Conservation (phyloP, 2,888 invertebrate genomes). For the Diachrysia chrysitis region DNA sequence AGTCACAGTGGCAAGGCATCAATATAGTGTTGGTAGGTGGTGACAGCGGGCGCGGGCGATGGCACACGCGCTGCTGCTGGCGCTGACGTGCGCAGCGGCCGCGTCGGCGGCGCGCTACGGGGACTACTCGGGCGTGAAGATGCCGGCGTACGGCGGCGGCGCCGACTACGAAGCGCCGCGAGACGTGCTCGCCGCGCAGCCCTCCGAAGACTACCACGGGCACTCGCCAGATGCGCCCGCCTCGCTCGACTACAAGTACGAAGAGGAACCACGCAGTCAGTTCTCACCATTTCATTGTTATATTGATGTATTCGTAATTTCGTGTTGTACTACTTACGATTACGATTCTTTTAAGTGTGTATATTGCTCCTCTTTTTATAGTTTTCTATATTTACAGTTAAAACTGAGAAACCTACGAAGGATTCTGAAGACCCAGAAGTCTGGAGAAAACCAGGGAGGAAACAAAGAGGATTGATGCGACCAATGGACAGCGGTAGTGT, state of each 20-base stretch:
- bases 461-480: conserved; percentile 55
- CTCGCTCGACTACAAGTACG: conserved; percentile 78
- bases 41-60: conserved; percentile 30
- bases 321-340: too few relatives aligned
- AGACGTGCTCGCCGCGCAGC: conserved; percentile 44
- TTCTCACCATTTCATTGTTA: not conserved
- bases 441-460: conserved; percentile 66
- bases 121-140: conserved; percentile 75
- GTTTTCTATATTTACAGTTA: conserved; percentile 60
- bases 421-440: conserved; percentile 60
- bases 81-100: conserved; percentile 62
- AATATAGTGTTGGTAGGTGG: conserved; percentile 37
- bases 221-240: conserved; percentile 73
- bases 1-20: conserved; percentile 39
- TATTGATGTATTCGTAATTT: too few relatives aligned
- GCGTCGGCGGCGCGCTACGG: conserved; percentile 66
- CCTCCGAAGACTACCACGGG: conserved; percentile 71
- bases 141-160: conserved; percentile 76
- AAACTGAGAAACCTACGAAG: conserved; percentile 60
- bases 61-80: conserved; percentile 57
- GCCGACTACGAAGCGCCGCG: conserved; percentile 67
- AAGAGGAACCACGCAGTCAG: conserved; percentile 69
- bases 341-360: too few relatives aligned
- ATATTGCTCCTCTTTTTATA: not conserved
- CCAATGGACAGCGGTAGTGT: conserved; percentile 37